Conservation (phyloP, 2,888 invertebrate genomes). For the Polia nebulosa region DNA sequence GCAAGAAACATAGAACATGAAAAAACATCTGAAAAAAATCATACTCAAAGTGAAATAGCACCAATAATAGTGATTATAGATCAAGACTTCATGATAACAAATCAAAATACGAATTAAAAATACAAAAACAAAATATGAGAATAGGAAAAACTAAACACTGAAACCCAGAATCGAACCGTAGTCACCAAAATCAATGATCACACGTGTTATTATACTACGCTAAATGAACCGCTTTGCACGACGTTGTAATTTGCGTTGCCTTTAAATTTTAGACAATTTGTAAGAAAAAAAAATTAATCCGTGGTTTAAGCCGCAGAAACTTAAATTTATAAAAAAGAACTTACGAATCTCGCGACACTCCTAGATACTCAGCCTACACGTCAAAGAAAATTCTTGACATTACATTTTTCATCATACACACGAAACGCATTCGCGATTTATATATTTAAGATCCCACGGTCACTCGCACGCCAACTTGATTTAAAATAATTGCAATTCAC, state of each 20-base stretch:
- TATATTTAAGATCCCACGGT: background rate
- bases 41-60: constrained; percentile 6
- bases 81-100: background rate
- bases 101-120: constrained; percentile 17
- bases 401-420: constrained; percentile 39
- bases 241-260: constrained; percentile 59
- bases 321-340: constrained; percentile 1
- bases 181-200: constrained; percentile 64
- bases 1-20: background rate
- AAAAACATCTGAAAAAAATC: background rate
- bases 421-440: constrained; percentile 1
- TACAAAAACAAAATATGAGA: constrained; percentile 42
- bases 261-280: constrained; percentile 39
- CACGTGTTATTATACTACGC: constrained; percentile 70
- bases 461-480: constrained; percentile 1
- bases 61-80: constrained; percentile 8
- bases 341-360: constrained; percentile 44
- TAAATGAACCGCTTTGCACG: constrained; percentile 57
- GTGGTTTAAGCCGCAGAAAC: fast-evolving
- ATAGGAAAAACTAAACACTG: constrained; percentile 48
- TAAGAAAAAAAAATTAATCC: constrained; percentile 51
- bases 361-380: constrained; percentile 27
- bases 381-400: constrained; percentile 36
- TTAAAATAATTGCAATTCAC: background rate
- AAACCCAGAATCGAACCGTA: constrained; percentile 77